A percentile compares a stretch with the other conserved stretches of the same genome.
Evolutionary conservation across 2,888 invertebrate genomes (phyloP).

Genomic region (Metopia argyrocephala): DNA sequence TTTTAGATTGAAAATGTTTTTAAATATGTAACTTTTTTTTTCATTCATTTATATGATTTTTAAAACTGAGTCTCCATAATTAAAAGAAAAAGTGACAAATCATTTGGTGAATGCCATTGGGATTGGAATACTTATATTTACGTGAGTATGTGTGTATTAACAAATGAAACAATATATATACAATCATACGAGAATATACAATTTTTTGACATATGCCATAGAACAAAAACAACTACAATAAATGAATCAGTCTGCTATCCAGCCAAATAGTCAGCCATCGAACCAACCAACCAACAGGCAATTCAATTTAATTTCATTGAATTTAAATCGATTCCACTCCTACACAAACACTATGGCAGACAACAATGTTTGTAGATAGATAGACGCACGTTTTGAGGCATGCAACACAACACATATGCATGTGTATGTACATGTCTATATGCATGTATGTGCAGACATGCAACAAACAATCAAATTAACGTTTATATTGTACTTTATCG

Average conservation of each 20-base stretch:
- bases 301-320: slow-evolving; percentile 55
- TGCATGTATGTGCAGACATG: background rate
- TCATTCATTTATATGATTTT: background rate
- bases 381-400: background rate
- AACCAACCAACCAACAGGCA: slow-evolving; percentile 42
- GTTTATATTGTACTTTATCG: background rate
- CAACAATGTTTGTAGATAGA: background rate
- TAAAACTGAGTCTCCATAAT: slow-evolving; percentile 46
- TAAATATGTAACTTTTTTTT: background rate
- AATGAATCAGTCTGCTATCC: slow-evolving; percentile 23
- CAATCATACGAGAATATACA: background rate
- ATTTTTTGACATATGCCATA: slow-evolving; percentile 58
- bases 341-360: slow-evolving; percentile 31
- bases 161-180: background rate
- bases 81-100: slow-evolving; percentile 60
- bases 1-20: slow-evolving; percentile 33
- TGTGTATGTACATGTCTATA: background rate
- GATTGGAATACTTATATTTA: background rate
- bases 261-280: background rate
- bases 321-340: slow-evolving; percentile 56
- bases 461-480: background rate
- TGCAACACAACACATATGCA: background rate
- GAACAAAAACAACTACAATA: slow-evolving; percentile 7
- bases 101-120: slow-evolving; percentile 49
- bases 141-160: too few species aligned